phyloP scores from a whole-genome alignment of 2,888 invertebrate genomes.

The Nephrocerus scutellatus region DNA sequence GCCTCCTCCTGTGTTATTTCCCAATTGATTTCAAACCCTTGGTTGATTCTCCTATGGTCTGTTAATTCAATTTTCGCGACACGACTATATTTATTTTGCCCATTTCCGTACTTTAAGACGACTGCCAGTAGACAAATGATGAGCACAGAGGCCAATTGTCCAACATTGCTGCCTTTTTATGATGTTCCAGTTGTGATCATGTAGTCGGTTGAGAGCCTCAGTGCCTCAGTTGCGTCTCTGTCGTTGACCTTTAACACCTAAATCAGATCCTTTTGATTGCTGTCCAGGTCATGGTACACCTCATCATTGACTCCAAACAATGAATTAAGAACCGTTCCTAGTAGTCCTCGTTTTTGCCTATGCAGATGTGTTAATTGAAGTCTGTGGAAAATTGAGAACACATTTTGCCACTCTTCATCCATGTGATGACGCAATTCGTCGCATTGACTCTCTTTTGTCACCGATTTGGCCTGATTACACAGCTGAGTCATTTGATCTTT shows the following conservation, averaged over 20 bases:
- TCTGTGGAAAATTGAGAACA: too few relatives aligned
- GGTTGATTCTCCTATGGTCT: too few relatives aligned
- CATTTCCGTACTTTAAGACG: not conserved
- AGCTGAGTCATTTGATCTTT: too few relatives aligned
- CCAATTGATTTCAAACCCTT: too few relatives aligned
- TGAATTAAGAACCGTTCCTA: too few relatives aligned
- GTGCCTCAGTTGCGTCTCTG: slow-evolving; percentile 2
- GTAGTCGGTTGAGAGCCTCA: slow-evolving; percentile 5
- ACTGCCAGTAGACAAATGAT: not conserved
- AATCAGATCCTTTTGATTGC: slow-evolving; percentile 5
- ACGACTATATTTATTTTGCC: not conserved
- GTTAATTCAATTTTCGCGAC: too few relatives aligned
- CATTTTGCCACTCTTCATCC: too few relatives aligned
- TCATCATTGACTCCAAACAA: slow-evolving; percentile 9
- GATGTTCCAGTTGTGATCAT: slow-evolving; percentile 7
- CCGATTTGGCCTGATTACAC: too few relatives aligned
- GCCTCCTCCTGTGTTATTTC: slow-evolving; percentile 2
- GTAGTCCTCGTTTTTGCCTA: slow-evolving; percentile 1
- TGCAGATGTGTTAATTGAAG: slow-evolving; percentile 3
- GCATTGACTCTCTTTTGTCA: too few relatives aligned
- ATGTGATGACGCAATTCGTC: too few relatives aligned
- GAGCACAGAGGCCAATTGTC: not conserved
- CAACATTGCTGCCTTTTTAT: slow-evolving; percentile 5
- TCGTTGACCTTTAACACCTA: slow-evolving; percentile 1
- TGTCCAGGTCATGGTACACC: slow-evolving; percentile 5